Conservation (phyloP, 1,140 invertebrate genomes). For the Heliconius eleuchia region DNA sequence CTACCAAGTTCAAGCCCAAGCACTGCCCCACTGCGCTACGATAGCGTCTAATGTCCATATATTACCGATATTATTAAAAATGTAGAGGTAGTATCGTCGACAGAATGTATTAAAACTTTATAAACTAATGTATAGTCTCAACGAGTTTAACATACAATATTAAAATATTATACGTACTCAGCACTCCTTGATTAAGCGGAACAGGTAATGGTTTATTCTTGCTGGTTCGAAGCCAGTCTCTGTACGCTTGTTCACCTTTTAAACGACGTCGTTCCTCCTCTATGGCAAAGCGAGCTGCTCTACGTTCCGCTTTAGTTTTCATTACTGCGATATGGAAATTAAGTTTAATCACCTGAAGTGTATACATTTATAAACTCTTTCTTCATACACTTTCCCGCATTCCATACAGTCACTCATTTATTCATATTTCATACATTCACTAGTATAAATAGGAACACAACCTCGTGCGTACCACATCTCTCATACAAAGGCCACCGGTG, state of each 20-base stretch:
- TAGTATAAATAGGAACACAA: too few species aligned
- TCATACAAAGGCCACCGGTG: too few species aligned
- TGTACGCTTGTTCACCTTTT: slow-evolving; percentile 77
- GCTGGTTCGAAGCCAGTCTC: slow-evolving; percentile 79
- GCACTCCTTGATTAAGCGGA: slow-evolving; percentile 80
- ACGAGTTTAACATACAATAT: background rate
- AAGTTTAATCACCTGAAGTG: background rate
- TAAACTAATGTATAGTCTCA: background rate
- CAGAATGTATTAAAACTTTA: background rate
- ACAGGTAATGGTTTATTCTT: slow-evolving; percentile 81
- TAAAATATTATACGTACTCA: slow-evolving; percentile 58
- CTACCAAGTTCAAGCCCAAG: too few species aligned
- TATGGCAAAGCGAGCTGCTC: slow-evolving; percentile 71
- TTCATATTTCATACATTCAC: too few species aligned
- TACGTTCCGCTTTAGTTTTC: slow-evolving; percentile 71
- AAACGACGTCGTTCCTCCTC: slow-evolving; percentile 71
- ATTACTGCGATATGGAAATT: slow-evolving; percentile 49
- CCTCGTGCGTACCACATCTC: too few species aligned
- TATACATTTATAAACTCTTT: too few species aligned
- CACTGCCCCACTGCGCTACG: too few species aligned
- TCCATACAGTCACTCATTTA: too few species aligned
- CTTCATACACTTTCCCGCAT: too few species aligned
- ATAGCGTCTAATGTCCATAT: too few species aligned
- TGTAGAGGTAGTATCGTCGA: too few species aligned
- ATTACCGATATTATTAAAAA: too few species aligned